Evolutionary conservation across 2,888 invertebrate species (phyloP).

Genomic region (Hemistola chrysoprasaria): DNA sequence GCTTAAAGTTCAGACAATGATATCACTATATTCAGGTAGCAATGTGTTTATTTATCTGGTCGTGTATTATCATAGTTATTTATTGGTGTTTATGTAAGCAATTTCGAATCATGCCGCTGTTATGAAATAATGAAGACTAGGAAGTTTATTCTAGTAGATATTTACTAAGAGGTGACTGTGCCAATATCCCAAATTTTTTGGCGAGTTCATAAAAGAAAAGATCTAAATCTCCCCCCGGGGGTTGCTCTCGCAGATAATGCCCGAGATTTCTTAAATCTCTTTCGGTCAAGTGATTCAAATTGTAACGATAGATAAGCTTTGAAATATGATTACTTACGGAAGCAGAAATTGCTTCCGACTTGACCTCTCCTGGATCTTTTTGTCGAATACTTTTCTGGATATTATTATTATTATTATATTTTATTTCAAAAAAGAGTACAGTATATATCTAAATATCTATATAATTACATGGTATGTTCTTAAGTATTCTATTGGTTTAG

Average conservation of each 20-base stretch:
- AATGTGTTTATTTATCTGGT: too few species aligned
- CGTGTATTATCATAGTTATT: too few species aligned
- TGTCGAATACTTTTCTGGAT: not conserved
- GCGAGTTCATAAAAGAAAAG: conserved; percentile 17
- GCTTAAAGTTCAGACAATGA: not conserved
- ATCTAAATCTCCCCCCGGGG: conserved; percentile 17
- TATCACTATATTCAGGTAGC: too few species aligned
- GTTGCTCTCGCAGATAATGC: conserved; percentile 21
- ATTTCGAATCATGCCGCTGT: too few species aligned
- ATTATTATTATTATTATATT: not conserved
- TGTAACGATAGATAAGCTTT: conserved; percentile 9
- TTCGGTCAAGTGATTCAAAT: conserved; percentile 28
- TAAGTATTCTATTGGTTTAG: too few species aligned
- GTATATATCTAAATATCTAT: too few species aligned
- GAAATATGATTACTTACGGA: not conserved
- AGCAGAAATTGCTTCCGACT: not conserved
- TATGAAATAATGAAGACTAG: too few species aligned
- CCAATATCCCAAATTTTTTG: conserved; percentile 3
- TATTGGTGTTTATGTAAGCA: too few species aligned
- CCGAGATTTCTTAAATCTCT: conserved; percentile 22
- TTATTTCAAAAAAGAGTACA: too few species aligned
- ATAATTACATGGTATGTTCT: too few species aligned
- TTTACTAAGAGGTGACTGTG: not conserved
- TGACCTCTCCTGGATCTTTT: not conserved
- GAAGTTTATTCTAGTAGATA: too few species aligned